Evolutionary conservation across 1,140 invertebrate species (phyloP).

Genomic region (Probaryconus sp.): DNA sequence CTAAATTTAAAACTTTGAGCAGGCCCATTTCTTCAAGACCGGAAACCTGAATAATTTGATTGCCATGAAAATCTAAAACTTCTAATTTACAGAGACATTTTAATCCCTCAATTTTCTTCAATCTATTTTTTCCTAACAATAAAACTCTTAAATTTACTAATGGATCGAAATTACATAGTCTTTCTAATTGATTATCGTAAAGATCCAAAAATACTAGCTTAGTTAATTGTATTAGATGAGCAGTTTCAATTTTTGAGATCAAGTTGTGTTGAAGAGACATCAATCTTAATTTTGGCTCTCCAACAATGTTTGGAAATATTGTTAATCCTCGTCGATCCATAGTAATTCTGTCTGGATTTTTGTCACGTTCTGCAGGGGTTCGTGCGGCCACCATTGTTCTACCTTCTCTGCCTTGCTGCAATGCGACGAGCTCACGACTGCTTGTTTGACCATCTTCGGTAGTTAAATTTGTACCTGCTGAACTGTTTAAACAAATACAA

Average conservation of each 20-base stretch:
- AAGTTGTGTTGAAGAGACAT: conserved; percentile 95
- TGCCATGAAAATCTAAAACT: conserved; percentile 94
- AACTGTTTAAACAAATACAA: conserved; percentile 40
- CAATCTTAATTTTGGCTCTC: conserved; percentile 87
- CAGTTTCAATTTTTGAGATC: conserved; percentile 86
- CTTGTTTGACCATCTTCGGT: conserved; percentile 73
- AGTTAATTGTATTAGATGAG: conserved; percentile 81
- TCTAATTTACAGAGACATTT: conserved; percentile 85
- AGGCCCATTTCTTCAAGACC: conserved; percentile 82
- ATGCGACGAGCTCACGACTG: conserved; percentile 65
- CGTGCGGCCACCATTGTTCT: conserved; percentile 82
- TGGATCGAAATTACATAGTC: conserved; percentile 85
- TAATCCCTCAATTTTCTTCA: conserved; percentile 84
- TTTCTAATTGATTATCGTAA: conserved; percentile 95
- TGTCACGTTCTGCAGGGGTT: conserved; percentile 83
- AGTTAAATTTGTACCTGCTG: conserved; percentile 65
- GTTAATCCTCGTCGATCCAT: conserved; percentile 87
- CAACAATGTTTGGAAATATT: conserved; percentile 87
- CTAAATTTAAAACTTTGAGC: conserved; percentile 93
- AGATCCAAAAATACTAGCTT: conserved; percentile 94
- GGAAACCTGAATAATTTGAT: conserved; percentile 86
- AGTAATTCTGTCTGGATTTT: conserved; percentile 87
- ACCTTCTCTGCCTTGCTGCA: conserved; percentile 78
- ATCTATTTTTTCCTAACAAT: conserved; percentile 92
- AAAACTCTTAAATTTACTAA: conserved; percentile 89